These are phyloP conservation scores for Hydropsyche betteni DNA, from an alignment of 2,888 invertebrate genomes.

Conservation along the genomic window DNA sequence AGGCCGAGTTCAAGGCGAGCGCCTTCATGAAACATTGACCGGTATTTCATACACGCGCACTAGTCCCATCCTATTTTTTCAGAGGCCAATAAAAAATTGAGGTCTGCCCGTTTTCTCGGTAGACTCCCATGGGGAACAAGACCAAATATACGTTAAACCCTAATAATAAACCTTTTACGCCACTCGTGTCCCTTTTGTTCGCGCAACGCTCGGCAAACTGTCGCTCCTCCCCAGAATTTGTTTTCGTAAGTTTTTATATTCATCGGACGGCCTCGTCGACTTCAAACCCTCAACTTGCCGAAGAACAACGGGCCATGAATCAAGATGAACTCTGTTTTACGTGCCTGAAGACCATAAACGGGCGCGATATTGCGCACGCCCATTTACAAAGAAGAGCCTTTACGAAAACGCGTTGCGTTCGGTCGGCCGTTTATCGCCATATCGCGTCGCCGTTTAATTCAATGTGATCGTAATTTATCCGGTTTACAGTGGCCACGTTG, in stretches of 20 bases:
- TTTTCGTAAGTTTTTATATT: constrained; percentile 31
- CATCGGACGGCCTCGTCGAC: constrained; percentile 7
- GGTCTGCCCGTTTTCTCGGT: constrained; percentile 4
- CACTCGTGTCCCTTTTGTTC: constrained; percentile 11
- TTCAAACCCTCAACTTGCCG: background rate
- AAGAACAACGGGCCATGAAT: constrained; percentile 17
- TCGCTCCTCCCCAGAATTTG: constrained; percentile 16
- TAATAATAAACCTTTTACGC: constrained; percentile 30
- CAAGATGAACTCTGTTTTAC: constrained; percentile 7
- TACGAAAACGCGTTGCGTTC: background rate
- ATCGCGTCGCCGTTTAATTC: background rate
- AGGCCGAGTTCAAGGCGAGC: constrained; percentile 16
- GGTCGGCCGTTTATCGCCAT: background rate
- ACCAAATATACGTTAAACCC: constrained; percentile 24
- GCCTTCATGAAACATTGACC: background rate
- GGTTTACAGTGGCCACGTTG: background rate
- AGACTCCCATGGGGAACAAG: constrained; percentile 3
- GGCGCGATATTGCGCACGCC: background rate
- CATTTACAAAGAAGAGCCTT: background rate
- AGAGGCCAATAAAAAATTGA: constrained; percentile 14
- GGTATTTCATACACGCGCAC: constrained; percentile 13
- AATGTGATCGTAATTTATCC: background rate
- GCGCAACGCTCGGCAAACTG: constrained; percentile 9
- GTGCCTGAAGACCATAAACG: background rate
- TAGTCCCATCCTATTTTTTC: background rate